Evolutionary conservation across 2,888 invertebrate genomes (phyloP), one percentile per base, ranked within the genome.

Genomic region (Myopa testacea): DNA sequence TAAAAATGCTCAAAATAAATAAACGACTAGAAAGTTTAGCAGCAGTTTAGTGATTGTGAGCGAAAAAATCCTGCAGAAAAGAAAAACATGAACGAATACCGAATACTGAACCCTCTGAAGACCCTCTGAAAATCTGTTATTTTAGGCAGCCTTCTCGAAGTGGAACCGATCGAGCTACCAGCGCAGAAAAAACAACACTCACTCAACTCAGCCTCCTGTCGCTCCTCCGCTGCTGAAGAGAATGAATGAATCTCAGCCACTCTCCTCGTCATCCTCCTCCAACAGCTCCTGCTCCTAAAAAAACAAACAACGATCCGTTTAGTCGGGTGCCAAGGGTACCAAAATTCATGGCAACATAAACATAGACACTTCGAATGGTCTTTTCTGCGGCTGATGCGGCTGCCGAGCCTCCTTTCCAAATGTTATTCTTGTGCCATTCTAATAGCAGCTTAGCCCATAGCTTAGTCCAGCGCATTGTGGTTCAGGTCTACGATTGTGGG

Each of bases 401-500:
- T n/a, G 40, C 26, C 37, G 55, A 52, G 73, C 73, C 74, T 75
- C 74, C 26, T 26, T 26, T 75, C 52, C 65, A 75, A 75, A 75
- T 75, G 75, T 75, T 75, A 69, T 75, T 75, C 68, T 75, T 75
- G 75, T 58, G 58, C 58, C 75, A 68, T 68, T 75, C 75, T 75
- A 75, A 75, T 69, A 40, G 75, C 60, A 63, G 68, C 60, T 75
- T 34, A 75, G 75, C 69, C 75, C 58, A 37, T 60, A 75, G 75
- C 75, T 75, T 75, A 75, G 45, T 60, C 68, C 34, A 26, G 34
- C 40, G 63, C 60, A 52, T 45, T 37, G 19, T 58, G 38, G 52
- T 63, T 63, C n/a, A 5, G n/a, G 40, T 8, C n/a, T 37, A 4
- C 8, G 52, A 19, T 26, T 19, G 70, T 52, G n/a, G 38, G 67